These are phyloP conservation scores for Psittacula cyanocephala DNA, from an alignment of 2,113 vertebrate genomes.

Conservation along the genomic window DNA sequence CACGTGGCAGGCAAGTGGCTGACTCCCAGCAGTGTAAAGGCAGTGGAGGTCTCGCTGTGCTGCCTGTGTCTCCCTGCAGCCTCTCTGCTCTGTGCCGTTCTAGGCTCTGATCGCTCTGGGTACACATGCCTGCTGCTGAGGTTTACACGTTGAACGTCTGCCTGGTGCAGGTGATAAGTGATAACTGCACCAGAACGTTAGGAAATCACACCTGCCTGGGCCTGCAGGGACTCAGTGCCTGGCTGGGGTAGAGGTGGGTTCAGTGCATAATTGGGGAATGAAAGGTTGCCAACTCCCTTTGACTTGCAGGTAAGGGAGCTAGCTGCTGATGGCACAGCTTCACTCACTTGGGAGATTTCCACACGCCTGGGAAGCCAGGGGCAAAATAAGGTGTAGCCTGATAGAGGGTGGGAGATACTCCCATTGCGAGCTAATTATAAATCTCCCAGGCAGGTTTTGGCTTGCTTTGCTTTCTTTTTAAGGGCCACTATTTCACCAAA, in stretches of 20 bases:
- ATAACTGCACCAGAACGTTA: not conserved
- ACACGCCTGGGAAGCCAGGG: not conserved
- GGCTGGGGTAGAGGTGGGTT: not conserved
- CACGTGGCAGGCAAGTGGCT: not conserved
- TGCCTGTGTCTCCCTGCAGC: not conserved
- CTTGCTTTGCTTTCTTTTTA: not conserved
- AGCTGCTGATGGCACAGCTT: not conserved
- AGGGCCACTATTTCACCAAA: not conserved
- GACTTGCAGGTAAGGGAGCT: not conserved
- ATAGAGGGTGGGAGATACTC: not conserved
- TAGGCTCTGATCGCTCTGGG: not conserved
- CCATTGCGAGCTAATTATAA: not conserved
- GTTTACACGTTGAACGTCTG: fast-evolving
- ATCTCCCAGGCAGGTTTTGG: not conserved
- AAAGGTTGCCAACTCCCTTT: not conserved
- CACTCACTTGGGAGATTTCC: not conserved
- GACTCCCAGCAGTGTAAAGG: not conserved
- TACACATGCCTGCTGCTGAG: fast-evolving
- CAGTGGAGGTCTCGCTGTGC: not conserved
- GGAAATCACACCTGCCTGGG: not conserved
- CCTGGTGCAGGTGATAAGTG: not conserved
- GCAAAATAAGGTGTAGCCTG: not conserved
- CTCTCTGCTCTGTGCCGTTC: not conserved
- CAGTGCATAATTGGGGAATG: not conserved
- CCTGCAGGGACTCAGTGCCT: not conserved